A percentile compares a stretch with the other conserved stretches of the same genome.
phyloP scores from a whole-genome alignment of 2,888 invertebrate genomes.

The Spatulosminthurus flaviceps region DNA sequence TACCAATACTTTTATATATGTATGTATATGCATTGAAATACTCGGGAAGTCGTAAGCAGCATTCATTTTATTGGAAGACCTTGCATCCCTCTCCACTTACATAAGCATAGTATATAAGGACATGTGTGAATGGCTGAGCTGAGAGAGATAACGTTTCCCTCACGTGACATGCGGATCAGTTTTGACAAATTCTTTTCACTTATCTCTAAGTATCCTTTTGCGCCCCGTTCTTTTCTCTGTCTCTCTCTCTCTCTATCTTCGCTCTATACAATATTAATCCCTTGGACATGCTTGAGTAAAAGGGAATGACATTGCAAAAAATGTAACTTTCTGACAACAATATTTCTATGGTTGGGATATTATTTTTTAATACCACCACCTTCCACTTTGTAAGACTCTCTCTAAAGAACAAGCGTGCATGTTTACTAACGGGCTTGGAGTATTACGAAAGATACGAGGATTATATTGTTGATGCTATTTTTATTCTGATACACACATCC shows the following conservation, averaged over 20 bases:
- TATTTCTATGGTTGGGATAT: too few relatives aligned
- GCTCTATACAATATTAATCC: neutral
- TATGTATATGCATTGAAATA: too few relatives aligned
- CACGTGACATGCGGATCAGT: conserved; percentile 18
- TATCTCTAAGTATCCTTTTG: conserved; percentile 1
- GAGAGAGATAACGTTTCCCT: neutral
- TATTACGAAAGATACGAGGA: too few relatives aligned
- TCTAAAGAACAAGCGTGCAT: too few relatives aligned
- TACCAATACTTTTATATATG: too few relatives aligned
- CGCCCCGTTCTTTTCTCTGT: neutral
- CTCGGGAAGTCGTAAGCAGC: neutral
- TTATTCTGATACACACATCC: too few relatives aligned
- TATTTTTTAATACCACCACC: too few relatives aligned
- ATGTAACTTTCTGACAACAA: neutral
- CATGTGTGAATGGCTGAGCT: neutral
- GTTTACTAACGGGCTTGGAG: too few relatives aligned
- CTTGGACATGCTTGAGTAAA: neutral
- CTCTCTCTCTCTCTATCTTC: neutral
- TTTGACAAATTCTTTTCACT: conserved; percentile 18
- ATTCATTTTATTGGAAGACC: neutral
- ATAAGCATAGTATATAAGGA: too few relatives aligned
- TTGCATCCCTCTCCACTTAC: neutral
- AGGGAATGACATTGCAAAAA: conserved; percentile 4
- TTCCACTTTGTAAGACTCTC: too few relatives aligned
- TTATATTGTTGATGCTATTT: too few relatives aligned